phyloP scores from a whole-genome alignment of 2,888 invertebrate genomes.

The Frankliniella intonsa region DNA sequence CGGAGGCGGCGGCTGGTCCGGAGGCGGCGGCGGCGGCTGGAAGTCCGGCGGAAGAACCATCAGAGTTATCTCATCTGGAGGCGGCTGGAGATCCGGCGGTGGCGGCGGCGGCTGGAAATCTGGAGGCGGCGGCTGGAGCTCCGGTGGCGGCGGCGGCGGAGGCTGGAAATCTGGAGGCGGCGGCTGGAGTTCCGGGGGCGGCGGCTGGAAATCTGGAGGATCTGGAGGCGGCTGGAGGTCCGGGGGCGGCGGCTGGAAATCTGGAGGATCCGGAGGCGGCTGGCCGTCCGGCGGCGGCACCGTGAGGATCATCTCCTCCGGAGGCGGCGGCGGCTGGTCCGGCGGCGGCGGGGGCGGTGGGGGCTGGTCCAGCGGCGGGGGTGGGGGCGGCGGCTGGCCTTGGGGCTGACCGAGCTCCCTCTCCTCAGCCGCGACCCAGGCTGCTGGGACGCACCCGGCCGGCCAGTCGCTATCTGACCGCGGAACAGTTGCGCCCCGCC shows the following conservation, averaged over 20 bases:
- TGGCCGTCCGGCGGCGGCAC: neutral
- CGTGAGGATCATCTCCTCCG: neutral
- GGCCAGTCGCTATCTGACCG: too few relatives aligned
- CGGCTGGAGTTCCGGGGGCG: neutral
- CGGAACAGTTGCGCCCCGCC: too few relatives aligned
- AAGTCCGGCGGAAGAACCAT: neutral
- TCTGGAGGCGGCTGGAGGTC: neutral
- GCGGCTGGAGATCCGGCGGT: conserved; percentile 2
- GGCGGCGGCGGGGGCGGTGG: neutral
- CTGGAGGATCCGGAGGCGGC: neutral
- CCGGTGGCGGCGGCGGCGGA: neutral
- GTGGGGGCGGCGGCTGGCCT: neutral
- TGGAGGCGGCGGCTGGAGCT: neutral
- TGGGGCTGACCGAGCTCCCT: neutral
- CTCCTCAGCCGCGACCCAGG: too few relatives aligned
- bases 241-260: neutral
- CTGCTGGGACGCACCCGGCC: too few relatives aligned
- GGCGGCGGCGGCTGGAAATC: neutral
- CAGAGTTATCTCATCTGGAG: neutral
- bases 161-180: conserved; percentile 6
- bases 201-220: neutral
- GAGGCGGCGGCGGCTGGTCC: neutral
- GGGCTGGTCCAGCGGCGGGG: conserved; percentile 1
- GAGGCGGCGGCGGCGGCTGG: neutral
- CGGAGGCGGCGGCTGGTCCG: conserved; percentile 7